Evolutionary conservation across 2,797 vertebrate species (phyloP), one percentile per base, ranked within the genome.

Genomic region (Schizothorax lantsangensis): DNA sequence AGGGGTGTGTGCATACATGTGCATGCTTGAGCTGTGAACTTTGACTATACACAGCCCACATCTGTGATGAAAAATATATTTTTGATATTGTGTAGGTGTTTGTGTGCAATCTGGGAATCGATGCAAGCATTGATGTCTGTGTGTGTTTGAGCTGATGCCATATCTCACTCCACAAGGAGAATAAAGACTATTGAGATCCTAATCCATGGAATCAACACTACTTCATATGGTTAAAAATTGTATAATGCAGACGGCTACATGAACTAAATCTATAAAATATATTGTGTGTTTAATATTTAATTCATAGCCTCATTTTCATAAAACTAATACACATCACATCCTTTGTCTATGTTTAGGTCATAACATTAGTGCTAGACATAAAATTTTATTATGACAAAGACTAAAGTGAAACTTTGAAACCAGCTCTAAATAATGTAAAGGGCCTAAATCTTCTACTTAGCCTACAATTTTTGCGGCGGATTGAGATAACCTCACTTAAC

Each of bases 1-100:
- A 83, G 75, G 82, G 84, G 83, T 57, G 40, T 82, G 77, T 62
- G 30, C 72, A 80, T 84, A 23, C 43, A 82, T 84, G 80, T 85
- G 71, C 73, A 40, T 66, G 36, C 38, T 23, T 69, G 47, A 69
- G 49, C 36, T 17, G 77, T 79, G 73, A 71, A 79, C 36, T 71
- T 71, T 71, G 68, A 83, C 47, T 26, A 57, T n/a, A 11, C n/a
- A 71, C 64, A 57, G 45, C 59, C 64, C 40, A 62, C 66, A 57
- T 57, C 69, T 89, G 87, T 91, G 89, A 40, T 78, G 38, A 19
- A 69, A 40, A 45, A 43, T 26, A 30, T 59, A 69, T 38, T 68
- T 79, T 36, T 77, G 62, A 68, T 30, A 54, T 71, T 79, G 8
- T 68, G 33, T 23, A 73, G 47, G 30, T 75, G 40, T 79, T 62